phyloP scores from a whole-genome alignment of 2,113 vertebrate species.

The Epinephelus lanceolatus region DNA sequence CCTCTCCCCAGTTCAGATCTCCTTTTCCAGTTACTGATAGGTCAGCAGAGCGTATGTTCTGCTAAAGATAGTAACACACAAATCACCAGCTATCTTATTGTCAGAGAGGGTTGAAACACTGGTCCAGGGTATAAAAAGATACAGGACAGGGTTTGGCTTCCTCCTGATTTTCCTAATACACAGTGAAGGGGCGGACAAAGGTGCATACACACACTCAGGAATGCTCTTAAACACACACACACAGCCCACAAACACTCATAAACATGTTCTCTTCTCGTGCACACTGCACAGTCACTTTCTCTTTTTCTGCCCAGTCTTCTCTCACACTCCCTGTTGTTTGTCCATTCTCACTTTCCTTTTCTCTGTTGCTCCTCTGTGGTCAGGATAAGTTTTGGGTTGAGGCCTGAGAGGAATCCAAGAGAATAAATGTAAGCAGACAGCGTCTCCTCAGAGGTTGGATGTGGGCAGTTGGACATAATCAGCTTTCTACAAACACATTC shows the following conservation, averaged over 20 bases:
- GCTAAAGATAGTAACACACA: conserved; percentile 71
- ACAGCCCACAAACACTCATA: conserved; percentile 42
- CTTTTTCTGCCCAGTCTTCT: not conserved
- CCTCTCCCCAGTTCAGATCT: conserved; percentile 40
- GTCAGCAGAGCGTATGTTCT: conserved; percentile 53
- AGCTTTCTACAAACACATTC: conserved; percentile 5
- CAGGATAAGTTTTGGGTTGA: conserved; percentile 7
- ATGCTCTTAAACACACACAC: conserved; percentile 14
- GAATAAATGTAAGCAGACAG: conserved; percentile 44
- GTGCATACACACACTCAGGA: conserved; percentile 16
- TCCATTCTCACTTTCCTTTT: not conserved
- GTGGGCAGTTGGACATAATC: conserved; percentile 28
- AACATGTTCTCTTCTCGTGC: not conserved
- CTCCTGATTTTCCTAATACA: conserved; percentile 9
- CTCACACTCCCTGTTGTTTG: not conserved
- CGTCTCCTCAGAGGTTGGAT: conserved; percentile 22
- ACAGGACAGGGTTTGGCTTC: conserved; percentile 40
- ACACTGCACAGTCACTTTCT: not conserved
- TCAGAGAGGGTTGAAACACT: conserved; percentile 39
- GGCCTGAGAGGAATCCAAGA: conserved; percentile 36
- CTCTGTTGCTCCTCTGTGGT: conserved; percentile 7
- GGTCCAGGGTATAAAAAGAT: conserved; percentile 27
- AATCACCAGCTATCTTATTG: conserved; percentile 67
- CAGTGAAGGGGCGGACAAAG: conserved; percentile 20
- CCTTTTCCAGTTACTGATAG: conserved; percentile 49